Conservation (phyloP, 1,140 invertebrate genomes). For the Lepidurus packardi region DNA sequence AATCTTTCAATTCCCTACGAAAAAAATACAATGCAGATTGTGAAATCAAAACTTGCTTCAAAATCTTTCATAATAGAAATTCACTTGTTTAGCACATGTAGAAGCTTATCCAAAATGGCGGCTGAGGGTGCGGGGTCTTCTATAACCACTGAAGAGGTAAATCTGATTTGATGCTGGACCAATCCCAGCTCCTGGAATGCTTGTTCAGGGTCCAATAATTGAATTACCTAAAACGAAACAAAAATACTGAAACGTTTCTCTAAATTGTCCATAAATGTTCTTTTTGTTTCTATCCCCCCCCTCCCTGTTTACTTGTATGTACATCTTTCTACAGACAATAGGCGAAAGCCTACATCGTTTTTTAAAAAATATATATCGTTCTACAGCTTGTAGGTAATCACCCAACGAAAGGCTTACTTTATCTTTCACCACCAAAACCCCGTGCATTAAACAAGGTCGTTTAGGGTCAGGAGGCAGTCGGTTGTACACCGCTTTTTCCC, state of each 20-base stretch:
- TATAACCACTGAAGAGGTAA: conserved; percentile 77
- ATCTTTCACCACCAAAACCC: conserved; percentile 83
- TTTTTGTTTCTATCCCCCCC: neutral
- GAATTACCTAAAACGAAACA: conserved; percentile 56
- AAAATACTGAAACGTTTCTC: neutral
- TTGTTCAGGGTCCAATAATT: conserved; percentile 81
- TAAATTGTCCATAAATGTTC: neutral
- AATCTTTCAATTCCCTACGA: conserved; percentile 57
- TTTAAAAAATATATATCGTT: neutral
- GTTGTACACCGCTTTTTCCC: conserved; percentile 69
- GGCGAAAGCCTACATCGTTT: neutral
- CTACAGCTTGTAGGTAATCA: too few species aligned
- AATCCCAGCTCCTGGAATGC: conserved; percentile 84
- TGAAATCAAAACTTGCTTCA: neutral
- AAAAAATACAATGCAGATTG: conserved; percentile 6
- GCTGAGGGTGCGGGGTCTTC: conserved; percentile 69
- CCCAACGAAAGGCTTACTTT: conserved; percentile 50
- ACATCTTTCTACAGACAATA: conserved; percentile 25
- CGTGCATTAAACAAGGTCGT: conserved; percentile 74
- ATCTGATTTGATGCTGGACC: conserved; percentile 66
- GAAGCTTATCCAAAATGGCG: conserved; percentile 71
- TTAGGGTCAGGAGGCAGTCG: conserved; percentile 80
- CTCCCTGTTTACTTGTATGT: neutral
- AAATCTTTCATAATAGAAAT: neutral
- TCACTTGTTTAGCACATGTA: conserved; percentile 64